These are phyloP conservation scores for Carassius gibelio DNA, from an alignment of 2,113 vertebrate genomes.

Conservation along the genomic window DNA sequence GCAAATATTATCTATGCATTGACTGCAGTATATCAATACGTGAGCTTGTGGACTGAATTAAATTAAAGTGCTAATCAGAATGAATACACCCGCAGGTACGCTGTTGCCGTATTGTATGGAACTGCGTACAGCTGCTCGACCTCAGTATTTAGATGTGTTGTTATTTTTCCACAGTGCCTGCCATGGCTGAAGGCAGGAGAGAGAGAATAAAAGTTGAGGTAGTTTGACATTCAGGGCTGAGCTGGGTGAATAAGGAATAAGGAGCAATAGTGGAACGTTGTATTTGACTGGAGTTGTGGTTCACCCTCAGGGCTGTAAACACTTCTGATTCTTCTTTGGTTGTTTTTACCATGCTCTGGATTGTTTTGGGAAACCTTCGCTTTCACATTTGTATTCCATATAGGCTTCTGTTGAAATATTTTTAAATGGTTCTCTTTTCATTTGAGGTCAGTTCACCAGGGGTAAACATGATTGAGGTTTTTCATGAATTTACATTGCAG, in stretches of 20 bases:
- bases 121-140: conserved; percentile 25
- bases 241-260: conserved; percentile 49
- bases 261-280: conserved; percentile 42
- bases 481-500: not conserved
- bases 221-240: conserved; percentile 46
- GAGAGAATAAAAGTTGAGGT: conserved; percentile 15
- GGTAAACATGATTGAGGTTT: not conserved
- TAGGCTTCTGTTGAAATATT: not conserved
- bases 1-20: conserved; percentile 35
- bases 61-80: conserved; percentile 43
- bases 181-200: conserved; percentile 27
- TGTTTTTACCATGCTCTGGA: conserved; percentile 27
- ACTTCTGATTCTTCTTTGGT: conserved; percentile 37
- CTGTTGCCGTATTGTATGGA: conserved; percentile 11
- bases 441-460: not conserved
- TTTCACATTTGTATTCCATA: conserved; percentile 20
- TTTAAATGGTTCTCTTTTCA: not conserved
- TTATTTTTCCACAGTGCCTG: conserved; percentile 25
- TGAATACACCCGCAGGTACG: conserved; percentile 14
- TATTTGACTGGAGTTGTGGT: conserved; percentile 54
- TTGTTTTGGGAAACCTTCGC: conserved; percentile 45
- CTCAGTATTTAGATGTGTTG: conserved; percentile 47
- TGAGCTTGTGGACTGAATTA: conserved; percentile 23
- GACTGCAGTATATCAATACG: conserved; percentile 16
- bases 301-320: conserved; percentile 44